Evolutionary conservation across 2,797 vertebrate genomes (phyloP), one percentile per base, ranked within the genome.

Genomic region (Gymnoscopelus braueri): DNA sequence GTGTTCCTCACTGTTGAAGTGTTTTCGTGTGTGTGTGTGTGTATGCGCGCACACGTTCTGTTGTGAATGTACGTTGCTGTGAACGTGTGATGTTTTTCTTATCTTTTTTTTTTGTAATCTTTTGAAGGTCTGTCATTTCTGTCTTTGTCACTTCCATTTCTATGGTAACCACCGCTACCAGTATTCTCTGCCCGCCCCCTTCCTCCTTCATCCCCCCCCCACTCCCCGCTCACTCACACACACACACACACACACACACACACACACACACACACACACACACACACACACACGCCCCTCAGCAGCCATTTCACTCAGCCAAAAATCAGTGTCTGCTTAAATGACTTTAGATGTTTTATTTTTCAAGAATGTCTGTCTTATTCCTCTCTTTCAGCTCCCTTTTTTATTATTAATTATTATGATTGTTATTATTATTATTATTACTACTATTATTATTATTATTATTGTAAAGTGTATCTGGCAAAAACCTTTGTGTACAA

Each of bases 381-480:
- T 77, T 61, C 75, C 79, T 77, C 62, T 83, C 52, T 81, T 57
- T 78, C 55, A 73, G 10, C 23, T 58, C 58, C 60, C 47, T 58
- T 76, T 60, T 75, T 80, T 66, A 23, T 48, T 26, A 26, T 11
- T 65, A 44, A 50, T 50, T 13, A 13, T 13, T 50, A 13, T 50
- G 10, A 65, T 66, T 58, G 51, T 63, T 71, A 32, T 71, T 55
- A 54, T 68, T 63, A 66, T 51, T 55, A 52, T 67, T 60, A 35
- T 63, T 63, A 60, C 62, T 65, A 65, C 53, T 51, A 84, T 80
- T 60, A 82, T 80, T 55, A 77, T 84, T 77, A 84, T 86, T 91
- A 84, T 89, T 89, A 87, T 89, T 89, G 88, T 89, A 87, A 92
- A 89, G 79, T 89, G 89, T 91, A 89, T 90, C 83, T 85, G 84